Conservation (phyloP, 2,797 vertebrate genomes). For the Chromobotia macracanthus region DNA sequence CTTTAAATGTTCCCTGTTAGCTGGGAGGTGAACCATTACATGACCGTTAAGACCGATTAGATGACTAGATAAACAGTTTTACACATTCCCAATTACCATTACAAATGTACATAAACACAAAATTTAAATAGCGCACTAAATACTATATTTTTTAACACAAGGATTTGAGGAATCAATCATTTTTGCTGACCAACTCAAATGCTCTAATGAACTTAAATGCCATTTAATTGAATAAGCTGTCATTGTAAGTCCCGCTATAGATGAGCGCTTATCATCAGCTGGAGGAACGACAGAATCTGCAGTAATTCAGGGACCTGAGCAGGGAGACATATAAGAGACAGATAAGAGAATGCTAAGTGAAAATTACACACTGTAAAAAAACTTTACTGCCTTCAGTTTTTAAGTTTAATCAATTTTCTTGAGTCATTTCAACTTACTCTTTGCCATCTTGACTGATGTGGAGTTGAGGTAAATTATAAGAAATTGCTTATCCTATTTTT, state of each 20-base stretch:
- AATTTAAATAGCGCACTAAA: background rate
- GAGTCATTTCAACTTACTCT: too few species aligned
- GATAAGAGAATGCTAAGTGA: background rate
- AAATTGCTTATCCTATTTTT: too few species aligned
- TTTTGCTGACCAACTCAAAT: constrained; percentile 1
- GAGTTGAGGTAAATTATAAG: too few species aligned
- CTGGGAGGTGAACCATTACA: too few species aligned
- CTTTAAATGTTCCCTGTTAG: too few species aligned
- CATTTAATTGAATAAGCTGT: background rate
- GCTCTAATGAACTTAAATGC: background rate
- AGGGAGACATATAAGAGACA: background rate
- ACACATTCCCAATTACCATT: background rate
- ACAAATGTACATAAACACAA: background rate
- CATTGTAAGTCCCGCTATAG: background rate
- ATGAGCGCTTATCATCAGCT: background rate
- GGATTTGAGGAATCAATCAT: background rate
- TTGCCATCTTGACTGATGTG: too few species aligned
- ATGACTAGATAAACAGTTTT: background rate
- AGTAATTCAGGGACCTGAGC: background rate
- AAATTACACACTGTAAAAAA: too few species aligned
- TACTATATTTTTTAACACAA: background rate
- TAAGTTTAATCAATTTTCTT: too few species aligned
- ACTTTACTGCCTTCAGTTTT: too few species aligned
- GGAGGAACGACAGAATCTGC: constrained; percentile 4
- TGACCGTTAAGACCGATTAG: background rate